Percentiles rank a stretch among this genome's conserved stretches.
Evolutionary conservation across 2,888 invertebrate genomes (phyloP).

Genomic region (Ernsta delagoae): DNA sequence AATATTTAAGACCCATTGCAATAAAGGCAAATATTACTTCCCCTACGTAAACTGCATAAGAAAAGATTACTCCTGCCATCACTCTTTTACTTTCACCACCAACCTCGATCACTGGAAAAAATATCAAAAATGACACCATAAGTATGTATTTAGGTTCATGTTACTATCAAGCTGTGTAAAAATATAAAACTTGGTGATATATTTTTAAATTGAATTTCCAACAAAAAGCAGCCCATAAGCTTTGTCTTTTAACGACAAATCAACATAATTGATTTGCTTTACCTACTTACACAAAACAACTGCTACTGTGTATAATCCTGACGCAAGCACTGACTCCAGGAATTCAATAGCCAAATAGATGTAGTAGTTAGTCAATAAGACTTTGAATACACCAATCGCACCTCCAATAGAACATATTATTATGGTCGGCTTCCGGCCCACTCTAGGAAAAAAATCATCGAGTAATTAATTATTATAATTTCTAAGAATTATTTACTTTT

Average conservation of each 20-base stretch:
- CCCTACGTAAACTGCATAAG: constrained; percentile 66
- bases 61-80: constrained; percentile 64
- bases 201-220: too few species aligned
- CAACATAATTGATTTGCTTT: not conserved
- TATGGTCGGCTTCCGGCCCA: constrained; percentile 68
- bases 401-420: constrained; percentile 67
- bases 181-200: too few species aligned
- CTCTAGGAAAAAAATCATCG: constrained; percentile 54
- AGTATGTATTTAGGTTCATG: too few species aligned
- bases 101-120: constrained; percentile 64
- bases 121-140: not conserved
- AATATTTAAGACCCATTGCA: constrained; percentile 64
- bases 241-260: not conserved
- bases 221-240: too few species aligned
- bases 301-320: constrained; percentile 69
- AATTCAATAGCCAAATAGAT: constrained; percentile 64
- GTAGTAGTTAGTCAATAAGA: constrained; percentile 61
- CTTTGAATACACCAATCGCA: constrained; percentile 61
- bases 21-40: constrained; percentile 66
- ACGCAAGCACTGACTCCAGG: constrained; percentile 65
- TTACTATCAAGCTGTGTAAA: too few species aligned
- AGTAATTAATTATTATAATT: too few species aligned
- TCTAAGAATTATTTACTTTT: too few species aligned
- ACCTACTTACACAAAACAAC: constrained; percentile 64
- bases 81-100: constrained; percentile 70